Conservation (phyloP, 1,140 invertebrate genomes). For the Hyles euphorbiae region DNA sequence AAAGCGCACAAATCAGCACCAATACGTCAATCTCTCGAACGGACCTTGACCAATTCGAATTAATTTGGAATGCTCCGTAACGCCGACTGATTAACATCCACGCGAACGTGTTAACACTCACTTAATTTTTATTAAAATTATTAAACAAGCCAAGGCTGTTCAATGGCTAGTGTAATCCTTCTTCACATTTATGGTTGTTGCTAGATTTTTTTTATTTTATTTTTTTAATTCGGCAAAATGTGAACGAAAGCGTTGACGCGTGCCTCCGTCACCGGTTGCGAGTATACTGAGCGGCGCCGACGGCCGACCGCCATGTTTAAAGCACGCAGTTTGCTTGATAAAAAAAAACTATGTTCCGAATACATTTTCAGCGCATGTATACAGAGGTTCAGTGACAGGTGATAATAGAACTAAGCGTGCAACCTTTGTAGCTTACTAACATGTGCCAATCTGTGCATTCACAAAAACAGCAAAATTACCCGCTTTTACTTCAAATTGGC, state of each 20-base stretch:
- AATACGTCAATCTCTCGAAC: slow-evolving; percentile 39
- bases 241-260: slow-evolving; percentile 38
- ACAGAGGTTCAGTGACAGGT: slow-evolving; percentile 4
- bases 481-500: too few relatives aligned
- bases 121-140: slow-evolving; percentile 33
- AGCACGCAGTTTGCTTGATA: slow-evolving; percentile 56
- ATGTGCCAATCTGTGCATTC: too few relatives aligned
- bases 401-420: background rate
- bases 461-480: too few relatives aligned
- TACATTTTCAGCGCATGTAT: slow-evolving; percentile 1
- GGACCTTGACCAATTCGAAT: slow-evolving; percentile 58
- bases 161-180: slow-evolving; percentile 15
- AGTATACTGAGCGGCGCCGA: slow-evolving; percentile 55
- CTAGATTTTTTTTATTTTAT: slow-evolving; percentile 14
- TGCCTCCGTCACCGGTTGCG: slow-evolving; percentile 49
- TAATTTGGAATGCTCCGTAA: slow-evolving; percentile 49
- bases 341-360: slow-evolving; percentile 32
- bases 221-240: slow-evolving; percentile 34
- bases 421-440: background rate
- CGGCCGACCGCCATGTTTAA: slow-evolving; percentile 61
- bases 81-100: slow-evolving; percentile 50
- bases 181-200: slow-evolving; percentile 15
- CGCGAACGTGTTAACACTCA: slow-evolving; percentile 43
- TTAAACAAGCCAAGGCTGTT: slow-evolving; percentile 20
- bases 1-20: slow-evolving; percentile 38